Conservation (phyloP, 2,113 vertebrate species). For the Sylvicapra grimmia region DNA sequence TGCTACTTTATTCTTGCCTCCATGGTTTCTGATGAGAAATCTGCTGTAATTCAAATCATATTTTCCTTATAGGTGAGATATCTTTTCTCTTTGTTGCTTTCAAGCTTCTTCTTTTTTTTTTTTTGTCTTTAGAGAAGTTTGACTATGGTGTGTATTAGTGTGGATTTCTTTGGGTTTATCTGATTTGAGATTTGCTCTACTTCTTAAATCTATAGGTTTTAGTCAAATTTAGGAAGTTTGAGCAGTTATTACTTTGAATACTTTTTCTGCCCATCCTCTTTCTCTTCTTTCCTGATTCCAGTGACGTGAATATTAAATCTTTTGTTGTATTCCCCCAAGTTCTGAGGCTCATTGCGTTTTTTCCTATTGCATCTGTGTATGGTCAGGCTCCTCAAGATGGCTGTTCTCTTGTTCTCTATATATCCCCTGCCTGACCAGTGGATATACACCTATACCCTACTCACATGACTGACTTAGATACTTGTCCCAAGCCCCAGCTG, state of each 20-base stretch:
- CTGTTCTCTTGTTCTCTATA: background rate
- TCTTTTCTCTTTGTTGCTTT: background rate
- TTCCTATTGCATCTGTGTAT: background rate
- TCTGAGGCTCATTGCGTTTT: background rate
- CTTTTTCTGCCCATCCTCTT: background rate
- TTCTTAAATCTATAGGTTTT: background rate
- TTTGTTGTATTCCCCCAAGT: background rate
- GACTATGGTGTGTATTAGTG: background rate
- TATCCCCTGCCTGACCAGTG: background rate
- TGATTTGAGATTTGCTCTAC: background rate
- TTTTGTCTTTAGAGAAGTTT: background rate
- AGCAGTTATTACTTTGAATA: background rate
- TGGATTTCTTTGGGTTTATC: background rate
- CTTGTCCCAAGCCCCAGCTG: background rate
- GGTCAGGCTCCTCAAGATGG: background rate
- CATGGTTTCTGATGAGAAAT: background rate
- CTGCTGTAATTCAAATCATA: background rate
- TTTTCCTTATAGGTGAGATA: background rate
- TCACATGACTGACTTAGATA: background rate
- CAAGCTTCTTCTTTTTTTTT: background rate
- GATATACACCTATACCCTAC: background rate
- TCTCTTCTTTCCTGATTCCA: background rate
- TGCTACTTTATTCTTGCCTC: background rate
- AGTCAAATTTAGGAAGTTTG: background rate
- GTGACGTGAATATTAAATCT: background rate